Evolutionary conservation across 2,797 vertebrate genomes (phyloP).

Genomic region (Aphelocoma californica): DNA sequence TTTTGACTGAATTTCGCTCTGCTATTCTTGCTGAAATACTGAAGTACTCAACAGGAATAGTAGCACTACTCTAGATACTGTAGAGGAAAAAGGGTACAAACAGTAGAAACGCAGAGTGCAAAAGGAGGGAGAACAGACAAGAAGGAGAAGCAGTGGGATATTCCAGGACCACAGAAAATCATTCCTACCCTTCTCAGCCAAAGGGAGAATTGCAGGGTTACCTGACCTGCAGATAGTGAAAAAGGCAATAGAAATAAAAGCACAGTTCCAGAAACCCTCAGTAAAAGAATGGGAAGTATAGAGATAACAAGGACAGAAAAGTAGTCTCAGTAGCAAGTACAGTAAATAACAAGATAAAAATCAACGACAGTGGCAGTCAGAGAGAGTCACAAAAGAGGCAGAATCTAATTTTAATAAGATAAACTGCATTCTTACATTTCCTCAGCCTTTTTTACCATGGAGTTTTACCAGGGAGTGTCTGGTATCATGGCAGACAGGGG

Average conservation of each 20-base stretch:
- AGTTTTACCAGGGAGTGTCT: not conserved
- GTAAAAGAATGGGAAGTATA: not conserved
- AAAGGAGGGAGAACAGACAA: not conserved
- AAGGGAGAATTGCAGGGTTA: constrained; percentile 9
- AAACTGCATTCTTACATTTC: constrained; percentile 16
- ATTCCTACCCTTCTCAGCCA: not conserved
- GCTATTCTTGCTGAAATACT: not conserved
- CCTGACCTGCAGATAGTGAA: not conserved
- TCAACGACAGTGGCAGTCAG: not conserved
- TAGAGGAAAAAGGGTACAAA: constrained; percentile 6
- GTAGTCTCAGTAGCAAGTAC: not conserved
- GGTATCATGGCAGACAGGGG: not conserved
- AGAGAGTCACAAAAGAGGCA: not conserved
- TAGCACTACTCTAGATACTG: not conserved
- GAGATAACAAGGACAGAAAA: constrained; percentile 6
- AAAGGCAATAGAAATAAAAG: not conserved
- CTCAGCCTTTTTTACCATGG: not conserved
- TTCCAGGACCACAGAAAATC: not conserved
- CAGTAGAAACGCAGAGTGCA: not conserved
- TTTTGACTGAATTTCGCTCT: not conserved
- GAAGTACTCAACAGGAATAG: not conserved
- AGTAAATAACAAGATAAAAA: constrained; percentile 10
- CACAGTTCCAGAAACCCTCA: not conserved
- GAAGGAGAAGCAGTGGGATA: not conserved
- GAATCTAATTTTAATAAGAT: not conserved